Evolutionary conservation across 2,888 invertebrate species (phyloP), one percentile per base, ranked within the genome.

Genomic region (Heliothis peltigera): DNA sequence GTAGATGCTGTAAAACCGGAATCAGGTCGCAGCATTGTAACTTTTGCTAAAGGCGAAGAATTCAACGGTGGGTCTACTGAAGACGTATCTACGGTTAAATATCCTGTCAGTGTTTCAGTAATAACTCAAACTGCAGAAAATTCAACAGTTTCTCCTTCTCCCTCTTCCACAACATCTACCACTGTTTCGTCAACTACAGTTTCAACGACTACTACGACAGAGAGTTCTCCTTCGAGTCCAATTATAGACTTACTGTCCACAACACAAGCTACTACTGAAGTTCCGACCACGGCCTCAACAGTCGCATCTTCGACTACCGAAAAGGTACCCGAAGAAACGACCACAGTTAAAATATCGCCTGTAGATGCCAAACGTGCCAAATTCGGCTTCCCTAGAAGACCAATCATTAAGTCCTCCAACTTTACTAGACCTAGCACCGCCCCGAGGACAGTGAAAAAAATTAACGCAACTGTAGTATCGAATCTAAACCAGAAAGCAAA

Each of bases 31-130:
- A 92, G 88, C 60, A 91, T 92, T 52, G 83, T 91, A 22, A 93
- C 92, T 19, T 92, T 87, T 72, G 93, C 90, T 17, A 94, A 93
- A 83, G 94, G 92, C 1, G 90, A 92, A 82, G 91, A 93, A 82
- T 90, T 93, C 18, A 84, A 86, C 43, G 92, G 93, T 47, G 89
- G 88, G 6, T 84, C 90, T 12, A 73, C 79, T 19, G 75, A 72
- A 52, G 89, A 91, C 55, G 84, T 90, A 52, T 65, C 81, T 21
- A 87, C 89, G 4, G 65, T 82, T 1, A 88, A 86, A 74, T 85
- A 89, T 70, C 89, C 92, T 0, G 83, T 91, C 17, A 89, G 84
- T 62, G 85, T 93, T 52, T 88, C 90, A 17, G 78, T 90, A 0
- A 57, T 89, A 46, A 84, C 88, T 0, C 62, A 70, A 44, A 48